Conservation (phyloP, 2,797 vertebrate genomes). For the Sebastes alutus region DNA sequence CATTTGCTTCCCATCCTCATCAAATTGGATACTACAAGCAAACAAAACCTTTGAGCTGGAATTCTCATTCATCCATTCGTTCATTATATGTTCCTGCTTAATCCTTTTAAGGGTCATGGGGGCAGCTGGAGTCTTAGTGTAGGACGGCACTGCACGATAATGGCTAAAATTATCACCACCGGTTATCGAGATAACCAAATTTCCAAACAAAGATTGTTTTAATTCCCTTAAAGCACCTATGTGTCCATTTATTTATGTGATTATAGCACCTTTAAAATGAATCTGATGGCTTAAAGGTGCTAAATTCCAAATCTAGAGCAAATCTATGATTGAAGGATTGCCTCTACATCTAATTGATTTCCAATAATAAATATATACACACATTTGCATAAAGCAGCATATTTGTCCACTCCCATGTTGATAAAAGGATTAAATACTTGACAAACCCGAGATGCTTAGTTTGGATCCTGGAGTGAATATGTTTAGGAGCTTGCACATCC, state of each 20-base stretch:
- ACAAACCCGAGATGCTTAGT: background rate
- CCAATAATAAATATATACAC: too few species aligned
- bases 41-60: background rate
- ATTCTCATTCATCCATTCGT: background rate
- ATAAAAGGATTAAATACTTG: too few species aligned
- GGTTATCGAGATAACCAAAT: background rate
- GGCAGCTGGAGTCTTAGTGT: background rate
- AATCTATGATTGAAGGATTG: too few species aligned
- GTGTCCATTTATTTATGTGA: background rate
- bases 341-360: too few species aligned
- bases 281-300: background rate
- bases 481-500: conserved; percentile 12
- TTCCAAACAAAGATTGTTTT: background rate
- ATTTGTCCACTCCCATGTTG: too few species aligned
- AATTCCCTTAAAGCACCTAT: background rate
- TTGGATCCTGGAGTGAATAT: conserved; percentile 26
- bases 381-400: too few species aligned
- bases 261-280: background rate
- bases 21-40: background rate
- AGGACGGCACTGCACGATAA: background rate
- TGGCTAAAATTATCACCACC: background rate
- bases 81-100: conserved; percentile 6
- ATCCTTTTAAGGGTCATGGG: conserved; percentile 7
- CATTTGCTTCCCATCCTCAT: conserved; percentile 12
- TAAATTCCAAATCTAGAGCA: too few species aligned